These are phyloP conservation scores for Odontocolon sp. DNA, from an alignment of 2,888 invertebrate species.

Conservation along the genomic window DNA sequence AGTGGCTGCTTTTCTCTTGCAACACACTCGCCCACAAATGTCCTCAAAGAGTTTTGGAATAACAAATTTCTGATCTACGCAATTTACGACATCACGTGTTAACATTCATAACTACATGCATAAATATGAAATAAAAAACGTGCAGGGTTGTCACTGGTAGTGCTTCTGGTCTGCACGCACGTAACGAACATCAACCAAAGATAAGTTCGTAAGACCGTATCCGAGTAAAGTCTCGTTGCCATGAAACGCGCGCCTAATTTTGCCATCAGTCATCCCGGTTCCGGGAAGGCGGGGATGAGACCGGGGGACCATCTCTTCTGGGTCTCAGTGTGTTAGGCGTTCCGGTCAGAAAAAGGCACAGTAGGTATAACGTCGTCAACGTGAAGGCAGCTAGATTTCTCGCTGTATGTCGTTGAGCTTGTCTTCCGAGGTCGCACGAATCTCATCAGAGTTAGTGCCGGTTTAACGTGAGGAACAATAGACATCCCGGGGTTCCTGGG, in stretches of 20 bases:
- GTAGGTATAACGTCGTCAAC: conserved; percentile 10
- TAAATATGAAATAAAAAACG: not conserved
- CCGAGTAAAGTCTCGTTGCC: conserved; percentile 6
- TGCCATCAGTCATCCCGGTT: conserved; percentile 69
- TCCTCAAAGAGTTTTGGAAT: too few species aligned
- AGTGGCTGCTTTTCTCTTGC: too few species aligned
- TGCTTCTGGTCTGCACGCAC: too few species aligned
- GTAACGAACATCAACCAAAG: not conserved
- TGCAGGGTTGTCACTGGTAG: not conserved
- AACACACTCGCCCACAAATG: not conserved
- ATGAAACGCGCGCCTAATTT: conserved; percentile 65
- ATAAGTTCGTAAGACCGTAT: conserved; percentile 45
- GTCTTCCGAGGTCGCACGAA: conserved; percentile 60
- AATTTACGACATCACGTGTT: too few species aligned
- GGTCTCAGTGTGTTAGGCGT: too few species aligned
- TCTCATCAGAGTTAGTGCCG: conserved; percentile 72
- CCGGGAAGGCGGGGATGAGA: conserved; percentile 57
- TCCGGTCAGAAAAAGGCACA: too few species aligned
- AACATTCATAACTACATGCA: too few species aligned
- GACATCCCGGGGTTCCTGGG: conserved; percentile 14
- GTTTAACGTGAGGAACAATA: conserved; percentile 71
- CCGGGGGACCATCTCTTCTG: not conserved
- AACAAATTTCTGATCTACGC: too few species aligned
- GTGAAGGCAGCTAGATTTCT: not conserved
- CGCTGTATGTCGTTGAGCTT: conserved; percentile 23